Evolutionary conservation across 2,113 vertebrate species (phyloP).

Genomic region (Addax nasomaculatus): DNA sequence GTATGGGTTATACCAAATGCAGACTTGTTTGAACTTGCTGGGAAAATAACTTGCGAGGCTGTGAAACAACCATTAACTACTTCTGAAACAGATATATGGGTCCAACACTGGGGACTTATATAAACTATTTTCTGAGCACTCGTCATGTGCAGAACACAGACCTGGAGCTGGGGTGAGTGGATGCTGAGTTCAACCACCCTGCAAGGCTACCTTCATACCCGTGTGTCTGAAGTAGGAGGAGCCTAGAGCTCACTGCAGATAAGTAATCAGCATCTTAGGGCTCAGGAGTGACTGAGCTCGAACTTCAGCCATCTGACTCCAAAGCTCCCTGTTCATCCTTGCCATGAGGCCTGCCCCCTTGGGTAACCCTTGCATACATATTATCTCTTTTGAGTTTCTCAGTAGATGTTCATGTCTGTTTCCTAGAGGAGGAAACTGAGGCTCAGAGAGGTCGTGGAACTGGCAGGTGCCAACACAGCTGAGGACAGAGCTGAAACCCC

Average conservation of each 20-base stretch:
- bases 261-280: not conserved
- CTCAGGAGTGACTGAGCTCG: not conserved
- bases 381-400: not conserved
- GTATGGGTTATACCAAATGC: constrained; percentile 6
- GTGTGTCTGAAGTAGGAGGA: not conserved
- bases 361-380: not conserved
- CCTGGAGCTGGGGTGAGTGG: not conserved
- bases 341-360: not conserved
- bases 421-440: not conserved
- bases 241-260: not conserved
- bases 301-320: not conserved
- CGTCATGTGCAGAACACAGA: accelerated
- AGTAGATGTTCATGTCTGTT: not conserved
- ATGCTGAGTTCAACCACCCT: not conserved
- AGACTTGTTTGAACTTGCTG: not conserved
- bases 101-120: not conserved
- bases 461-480: not conserved
- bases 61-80: not conserved
- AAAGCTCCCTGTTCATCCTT: not conserved
- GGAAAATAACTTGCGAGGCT: constrained; percentile 42
- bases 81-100: not conserved
- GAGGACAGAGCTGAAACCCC: not conserved
- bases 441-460: not conserved
- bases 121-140: not conserved
- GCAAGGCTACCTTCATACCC: not conserved